Conservation (phyloP, 2,888 invertebrate genomes). For the Cataglyphis rosenhaueri region DNA sequence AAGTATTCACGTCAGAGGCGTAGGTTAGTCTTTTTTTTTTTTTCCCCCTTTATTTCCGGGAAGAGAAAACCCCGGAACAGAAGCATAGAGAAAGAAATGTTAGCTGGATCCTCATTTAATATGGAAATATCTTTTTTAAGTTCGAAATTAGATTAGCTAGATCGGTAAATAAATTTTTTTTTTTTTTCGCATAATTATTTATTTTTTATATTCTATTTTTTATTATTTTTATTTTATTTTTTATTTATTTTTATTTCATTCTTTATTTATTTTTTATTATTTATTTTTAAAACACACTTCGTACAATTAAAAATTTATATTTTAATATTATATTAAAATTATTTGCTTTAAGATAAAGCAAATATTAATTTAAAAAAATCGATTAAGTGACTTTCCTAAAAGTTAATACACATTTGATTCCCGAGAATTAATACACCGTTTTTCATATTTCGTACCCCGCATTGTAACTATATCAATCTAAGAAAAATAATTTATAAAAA, state of each 20-base stretch:
- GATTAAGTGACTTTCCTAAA: no score
- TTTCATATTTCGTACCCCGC: not conserved
- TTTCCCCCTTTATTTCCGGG: not conserved
- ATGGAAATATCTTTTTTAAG: not conserved
- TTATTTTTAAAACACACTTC: not conserved
- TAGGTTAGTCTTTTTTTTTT: not conserved
- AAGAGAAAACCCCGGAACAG: not conserved
- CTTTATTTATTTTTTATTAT: no score
- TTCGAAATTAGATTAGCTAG: not conserved
- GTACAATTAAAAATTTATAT: not conserved
- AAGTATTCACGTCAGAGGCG: slow-evolving; percentile 32
- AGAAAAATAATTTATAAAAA: not conserved
- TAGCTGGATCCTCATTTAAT: not conserved
- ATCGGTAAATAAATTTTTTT: not conserved
- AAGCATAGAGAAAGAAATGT: not conserved
- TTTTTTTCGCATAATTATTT: not conserved
- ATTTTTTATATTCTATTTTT: not conserved
- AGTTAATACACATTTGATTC: not conserved
- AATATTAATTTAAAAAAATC: not conserved
- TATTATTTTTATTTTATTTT: no score
- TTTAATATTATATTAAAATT: not conserved
- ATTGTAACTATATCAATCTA: not conserved
- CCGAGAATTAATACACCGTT: not conserved
- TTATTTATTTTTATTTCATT: not conserved
- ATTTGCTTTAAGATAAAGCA: not conserved